These are phyloP conservation scores for Drosophila albomicans DNA, from an alignment of 1,140 invertebrate species.

Conservation along the genomic window DNA sequence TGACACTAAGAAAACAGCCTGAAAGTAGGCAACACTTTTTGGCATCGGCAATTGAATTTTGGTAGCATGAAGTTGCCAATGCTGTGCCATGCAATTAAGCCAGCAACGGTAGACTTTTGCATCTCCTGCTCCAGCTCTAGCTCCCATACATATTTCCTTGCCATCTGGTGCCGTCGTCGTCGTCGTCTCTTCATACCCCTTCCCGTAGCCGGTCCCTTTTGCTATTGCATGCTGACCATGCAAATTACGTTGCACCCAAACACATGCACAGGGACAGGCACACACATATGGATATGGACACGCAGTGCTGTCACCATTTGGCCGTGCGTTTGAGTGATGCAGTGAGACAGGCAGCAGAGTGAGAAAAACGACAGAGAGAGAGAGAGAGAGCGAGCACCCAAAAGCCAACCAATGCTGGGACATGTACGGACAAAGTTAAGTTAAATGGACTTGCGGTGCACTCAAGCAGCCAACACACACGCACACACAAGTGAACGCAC, in stretches of 20 bases:
- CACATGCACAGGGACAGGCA: slow-evolving; percentile 10
- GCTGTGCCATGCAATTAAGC: slow-evolving; percentile 76
- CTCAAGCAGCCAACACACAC: slow-evolving; percentile 59
- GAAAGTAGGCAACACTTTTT: slow-evolving; percentile 34
- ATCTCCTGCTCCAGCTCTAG: background rate
- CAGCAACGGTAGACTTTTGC: slow-evolving; percentile 38
- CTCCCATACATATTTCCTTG: slow-evolving; percentile 15
- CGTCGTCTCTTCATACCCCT: background rate
- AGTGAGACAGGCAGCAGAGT: slow-evolving; percentile 49
- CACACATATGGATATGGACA: slow-evolving; percentile 36
- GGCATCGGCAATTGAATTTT: slow-evolving; percentile 64
- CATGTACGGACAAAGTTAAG: slow-evolving; percentile 70
- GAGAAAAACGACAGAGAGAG: slow-evolving; percentile 20
- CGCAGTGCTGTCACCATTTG: slow-evolving; percentile 58
- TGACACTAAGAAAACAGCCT: slow-evolving; percentile 56
- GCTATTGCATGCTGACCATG: slow-evolving; percentile 75
- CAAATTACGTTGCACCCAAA: slow-evolving; percentile 73
- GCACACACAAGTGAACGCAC: slow-evolving; percentile 3
- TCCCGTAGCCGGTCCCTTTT: slow-evolving; percentile 2
- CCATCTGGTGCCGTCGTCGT: slow-evolving; percentile 30
- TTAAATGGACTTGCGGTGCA: slow-evolving; percentile 81
- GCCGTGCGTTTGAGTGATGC: slow-evolving; percentile 73
- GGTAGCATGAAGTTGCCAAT: slow-evolving; percentile 66
- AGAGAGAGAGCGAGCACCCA: background rate
- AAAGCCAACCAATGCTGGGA: slow-evolving; percentile 33